phyloP scores from a whole-genome alignment of 2,113 vertebrate genomes.

The Bos javanicus region DNA sequence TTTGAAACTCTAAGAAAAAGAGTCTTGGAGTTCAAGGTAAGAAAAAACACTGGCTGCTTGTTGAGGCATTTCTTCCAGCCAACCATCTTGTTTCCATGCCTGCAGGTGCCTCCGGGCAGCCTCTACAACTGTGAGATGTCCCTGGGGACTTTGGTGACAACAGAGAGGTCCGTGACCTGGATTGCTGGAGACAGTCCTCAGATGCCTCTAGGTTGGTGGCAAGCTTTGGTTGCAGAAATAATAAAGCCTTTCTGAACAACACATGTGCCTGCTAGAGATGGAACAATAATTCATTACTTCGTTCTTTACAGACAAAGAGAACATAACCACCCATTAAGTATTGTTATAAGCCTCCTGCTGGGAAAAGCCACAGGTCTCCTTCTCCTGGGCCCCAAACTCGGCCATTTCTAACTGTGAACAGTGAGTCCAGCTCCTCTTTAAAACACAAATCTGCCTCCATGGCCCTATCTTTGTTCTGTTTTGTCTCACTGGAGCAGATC shows the following conservation, averaged over 20 bases:
- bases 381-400: neutral
- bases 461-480: neutral
- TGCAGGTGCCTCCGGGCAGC: neutral
- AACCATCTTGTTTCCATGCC: no score
- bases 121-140: neutral
- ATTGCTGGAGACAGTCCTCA: neutral
- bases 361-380: neutral
- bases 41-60: neutral
- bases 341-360: neutral
- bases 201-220: neutral
- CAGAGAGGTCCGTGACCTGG: neutral
- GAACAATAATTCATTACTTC: neutral
- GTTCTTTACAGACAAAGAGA: neutral
- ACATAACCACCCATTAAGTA: neutral
- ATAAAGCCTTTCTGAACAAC: conserved; percentile 22
- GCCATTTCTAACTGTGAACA: neutral
- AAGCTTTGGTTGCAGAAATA: conserved; percentile 7
- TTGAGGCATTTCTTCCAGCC: neutral
- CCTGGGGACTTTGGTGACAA: neutral
- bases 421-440: neutral
- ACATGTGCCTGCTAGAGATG: neutral
- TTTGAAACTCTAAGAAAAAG: neutral
- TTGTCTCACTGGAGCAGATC: neutral
- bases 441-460: neutral
- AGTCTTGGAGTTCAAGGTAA: neutral